A percentile compares a stretch with the other conserved stretches of the same genome.
Evolutionary conservation across 2,797 vertebrate genomes (phyloP).

Genomic region (Cossypha caffra): DNA sequence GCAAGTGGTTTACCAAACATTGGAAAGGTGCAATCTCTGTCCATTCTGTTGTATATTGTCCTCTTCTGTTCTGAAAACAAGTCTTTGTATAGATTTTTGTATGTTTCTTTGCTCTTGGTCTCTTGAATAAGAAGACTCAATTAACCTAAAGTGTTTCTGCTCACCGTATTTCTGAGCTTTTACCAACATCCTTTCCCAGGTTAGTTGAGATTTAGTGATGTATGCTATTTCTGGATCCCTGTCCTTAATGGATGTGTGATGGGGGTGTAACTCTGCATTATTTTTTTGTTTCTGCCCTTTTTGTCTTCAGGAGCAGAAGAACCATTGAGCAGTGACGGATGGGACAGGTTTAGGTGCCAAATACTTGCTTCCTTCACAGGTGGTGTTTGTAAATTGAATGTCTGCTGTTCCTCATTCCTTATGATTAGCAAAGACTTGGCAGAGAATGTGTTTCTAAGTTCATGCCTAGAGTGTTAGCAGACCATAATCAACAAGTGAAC

Average conservation of each 20-base stretch:
- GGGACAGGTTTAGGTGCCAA: neutral
- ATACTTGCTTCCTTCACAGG: neutral
- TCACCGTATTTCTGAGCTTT: neutral
- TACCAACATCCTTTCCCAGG: neutral
- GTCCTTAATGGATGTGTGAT: neutral
- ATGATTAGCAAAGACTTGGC: neutral
- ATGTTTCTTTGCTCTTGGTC: neutral
- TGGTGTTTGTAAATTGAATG: neutral
- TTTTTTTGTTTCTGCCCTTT: neutral
- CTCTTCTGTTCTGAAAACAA: neutral
- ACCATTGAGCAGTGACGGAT: neutral
- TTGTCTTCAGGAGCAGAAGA: neutral
- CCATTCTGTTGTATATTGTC: neutral
- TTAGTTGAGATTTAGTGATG: neutral
- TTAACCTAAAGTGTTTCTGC: neutral
- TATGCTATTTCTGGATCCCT: rapidly evolving
- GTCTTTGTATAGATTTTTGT: neutral
- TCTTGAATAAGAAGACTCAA: neutral
- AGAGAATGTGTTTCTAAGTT: neutral
- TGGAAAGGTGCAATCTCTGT: neutral
- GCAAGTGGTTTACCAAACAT: neutral
- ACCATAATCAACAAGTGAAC: neutral
- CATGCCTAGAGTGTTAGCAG: neutral
- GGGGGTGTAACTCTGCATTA: neutral
- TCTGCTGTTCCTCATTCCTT: neutral